Conservation (phyloP, 2,113 vertebrate genomes). For the Brachyhypopomus occidentalis region DNA sequence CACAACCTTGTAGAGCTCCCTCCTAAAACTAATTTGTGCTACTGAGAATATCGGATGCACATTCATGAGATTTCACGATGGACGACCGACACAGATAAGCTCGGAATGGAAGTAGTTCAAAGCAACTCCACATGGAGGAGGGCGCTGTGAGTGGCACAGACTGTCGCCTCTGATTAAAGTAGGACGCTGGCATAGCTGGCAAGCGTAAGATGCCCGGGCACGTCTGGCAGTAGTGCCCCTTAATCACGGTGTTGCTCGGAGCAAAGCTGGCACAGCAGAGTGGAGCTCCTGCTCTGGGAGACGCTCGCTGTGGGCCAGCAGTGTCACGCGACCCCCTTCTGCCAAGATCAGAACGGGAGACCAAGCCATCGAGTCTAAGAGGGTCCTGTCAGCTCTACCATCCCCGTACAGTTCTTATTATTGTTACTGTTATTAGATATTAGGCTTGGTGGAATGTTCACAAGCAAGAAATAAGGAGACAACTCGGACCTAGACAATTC, state of each 20-base stretch:
- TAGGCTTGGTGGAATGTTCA: not conserved
- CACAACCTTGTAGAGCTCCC: conserved; percentile 51
- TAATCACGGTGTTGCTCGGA: conserved; percentile 58
- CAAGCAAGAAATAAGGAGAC: not conserved
- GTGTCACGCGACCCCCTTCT: not conserved
- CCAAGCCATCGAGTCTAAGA: not conserved
- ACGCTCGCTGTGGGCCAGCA: conserved; percentile 21
- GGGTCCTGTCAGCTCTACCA: not conserved
- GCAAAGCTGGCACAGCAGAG: conserved; percentile 46
- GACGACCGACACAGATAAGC: conserved; percentile 64
- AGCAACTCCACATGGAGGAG: conserved; percentile 65
- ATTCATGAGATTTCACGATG: conserved; percentile 66
- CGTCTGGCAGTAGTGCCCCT: conserved; percentile 54
- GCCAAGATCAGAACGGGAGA: not conserved
- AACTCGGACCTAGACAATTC: not conserved
- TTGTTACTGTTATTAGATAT: not conserved
- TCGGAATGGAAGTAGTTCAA: conserved; percentile 67
- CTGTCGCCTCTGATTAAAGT: conserved; percentile 61
- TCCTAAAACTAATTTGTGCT: conserved; percentile 54
- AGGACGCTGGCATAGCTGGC: conserved; percentile 64
- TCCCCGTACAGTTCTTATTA: not conserved
- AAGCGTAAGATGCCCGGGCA: conserved; percentile 25
- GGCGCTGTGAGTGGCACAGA: conserved; percentile 58
- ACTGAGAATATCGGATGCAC: conserved; percentile 54
- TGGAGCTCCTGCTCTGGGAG: conserved; percentile 51